Base-by-base conservation (phyloP, 2,888 invertebrate genomes). In the Minunthozetes semirufus region DNA sequence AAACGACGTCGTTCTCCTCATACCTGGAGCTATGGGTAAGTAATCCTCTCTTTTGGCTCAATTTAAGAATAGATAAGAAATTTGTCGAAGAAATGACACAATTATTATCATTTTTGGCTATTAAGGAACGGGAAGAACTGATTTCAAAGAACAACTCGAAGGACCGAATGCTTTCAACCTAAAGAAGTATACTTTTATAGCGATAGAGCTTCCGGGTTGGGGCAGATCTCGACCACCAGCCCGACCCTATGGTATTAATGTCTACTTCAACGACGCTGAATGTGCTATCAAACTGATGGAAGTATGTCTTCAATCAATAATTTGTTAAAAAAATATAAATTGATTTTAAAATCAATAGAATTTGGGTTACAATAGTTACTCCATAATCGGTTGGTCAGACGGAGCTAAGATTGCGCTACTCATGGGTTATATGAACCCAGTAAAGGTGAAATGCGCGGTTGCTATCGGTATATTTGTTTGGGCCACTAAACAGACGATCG, bases 1-100 rank as follows among this genome's bases (percentile, higher is more conserved):
- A n/a, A 42, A 86, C 85, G 81, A 86, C 83, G 78, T 85, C 33
- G 82, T 93, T 0, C 82, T 94, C 5, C 86, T 91, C 76, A 85
- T 92, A 81, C 93, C 93, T 0, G 93, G 93, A 53, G 90, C 91
- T 0, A 72, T 75, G 19, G 74, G 71, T 29, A n/a, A 66, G 17
- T 15, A 22, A 75, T 75, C 27, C 27, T 53, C 53, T 48, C 17
- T 48, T 48, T 13, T 48, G 11, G 11, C 19, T 50, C 2, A 48
- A 50, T n/a, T 17, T n/a, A 1, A n/a, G 50, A n/a, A 42, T 9
- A 42, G 11, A 42, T 42, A 42, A 42, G 11, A 42, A 42, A 42
- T 42, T 9, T 9, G 11, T 42, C 11, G 8, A 42, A 9, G 11
- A 42, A 42, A 42, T 42, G 42, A 9, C 42, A 42, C 11, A 42